Evolutionary conservation across 2,888 invertebrate genomes (phyloP).

Genomic region (Bibio marci): DNA sequence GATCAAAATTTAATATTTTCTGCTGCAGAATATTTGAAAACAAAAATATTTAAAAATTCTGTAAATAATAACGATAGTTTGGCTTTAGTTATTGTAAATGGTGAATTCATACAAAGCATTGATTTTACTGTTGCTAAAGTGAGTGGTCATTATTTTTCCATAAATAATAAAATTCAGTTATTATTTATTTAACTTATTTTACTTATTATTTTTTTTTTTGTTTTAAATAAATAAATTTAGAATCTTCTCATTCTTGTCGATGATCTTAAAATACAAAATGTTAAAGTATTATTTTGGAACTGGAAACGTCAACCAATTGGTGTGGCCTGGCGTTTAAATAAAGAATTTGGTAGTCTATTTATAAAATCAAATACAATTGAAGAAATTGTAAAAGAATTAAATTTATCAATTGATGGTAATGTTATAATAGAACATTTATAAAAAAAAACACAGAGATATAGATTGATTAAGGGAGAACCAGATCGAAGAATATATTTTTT

Average conservation of each 20-base stretch:
- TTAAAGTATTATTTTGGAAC: constrained; percentile 35
- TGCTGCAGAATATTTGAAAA: constrained; percentile 58
- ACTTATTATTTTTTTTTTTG: background rate
- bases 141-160: constrained; percentile 11
- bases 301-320: constrained; percentile 25
- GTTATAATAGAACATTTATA: too few relatives aligned
- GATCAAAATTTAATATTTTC: constrained; percentile 60
- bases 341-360: constrained; percentile 17
- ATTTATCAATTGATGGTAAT: too few relatives aligned
- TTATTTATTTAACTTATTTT: constrained; percentile 2
- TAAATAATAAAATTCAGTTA: constrained; percentile 1
- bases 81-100: constrained; percentile 55
- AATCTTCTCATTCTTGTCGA: constrained; percentile 35
- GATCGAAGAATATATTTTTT: too few relatives aligned
- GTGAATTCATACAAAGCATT: constrained; percentile 36
- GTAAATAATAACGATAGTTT: constrained; percentile 40
- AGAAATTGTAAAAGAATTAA: constrained; percentile 7
- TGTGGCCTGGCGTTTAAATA: constrained; percentile 17
- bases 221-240: constrained; percentile 20
- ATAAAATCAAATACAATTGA: constrained; percentile 16
- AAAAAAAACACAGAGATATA: too few relatives aligned
- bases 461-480: too few relatives aligned
- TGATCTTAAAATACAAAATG: constrained; percentile 33
- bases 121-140: constrained; percentile 45
- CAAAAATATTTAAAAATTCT: constrained; percentile 52